These are phyloP conservation scores for Harpegnathos saltator DNA, from an alignment of 1,140 invertebrate species.

Conservation along the genomic window DNA sequence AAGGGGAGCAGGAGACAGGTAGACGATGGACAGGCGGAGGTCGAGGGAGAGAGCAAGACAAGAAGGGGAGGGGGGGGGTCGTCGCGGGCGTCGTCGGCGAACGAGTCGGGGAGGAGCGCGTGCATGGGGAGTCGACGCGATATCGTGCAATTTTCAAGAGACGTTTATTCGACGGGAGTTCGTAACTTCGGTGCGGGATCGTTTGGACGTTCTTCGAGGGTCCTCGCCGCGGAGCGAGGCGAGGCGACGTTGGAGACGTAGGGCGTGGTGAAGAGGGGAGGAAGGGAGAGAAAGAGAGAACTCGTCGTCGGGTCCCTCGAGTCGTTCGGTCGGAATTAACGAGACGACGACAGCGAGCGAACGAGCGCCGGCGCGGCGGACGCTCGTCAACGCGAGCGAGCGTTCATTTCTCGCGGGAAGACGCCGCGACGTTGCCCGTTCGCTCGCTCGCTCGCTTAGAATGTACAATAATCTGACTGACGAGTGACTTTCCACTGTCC, in stretches of 20 bases:
- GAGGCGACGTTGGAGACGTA: background rate
- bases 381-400: no score
- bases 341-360: background rate
- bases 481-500: no score
- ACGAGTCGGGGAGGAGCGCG: constrained; percentile 19
- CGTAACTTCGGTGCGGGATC: constrained; percentile 52
- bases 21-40: no score
- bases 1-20: no score
- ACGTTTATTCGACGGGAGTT: constrained; percentile 24
- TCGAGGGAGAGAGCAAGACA: no score
- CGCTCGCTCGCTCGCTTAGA: no score
- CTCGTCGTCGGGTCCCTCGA: no score
- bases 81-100: no score
- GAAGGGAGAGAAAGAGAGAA: constrained; percentile 10
- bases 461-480: no score
- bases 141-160: constrained; percentile 55
- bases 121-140: constrained; percentile 31
- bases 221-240: constrained; percentile 4
- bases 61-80: background rate
- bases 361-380: background rate
- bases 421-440: no score
- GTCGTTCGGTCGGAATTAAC: background rate
- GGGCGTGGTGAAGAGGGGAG: no score
- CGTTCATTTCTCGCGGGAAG: no score
- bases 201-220: constrained; percentile 43